Evolutionary conservation across 2,797 vertebrate genomes (phyloP).

Genomic region (Thalassophryne amazonica): DNA sequence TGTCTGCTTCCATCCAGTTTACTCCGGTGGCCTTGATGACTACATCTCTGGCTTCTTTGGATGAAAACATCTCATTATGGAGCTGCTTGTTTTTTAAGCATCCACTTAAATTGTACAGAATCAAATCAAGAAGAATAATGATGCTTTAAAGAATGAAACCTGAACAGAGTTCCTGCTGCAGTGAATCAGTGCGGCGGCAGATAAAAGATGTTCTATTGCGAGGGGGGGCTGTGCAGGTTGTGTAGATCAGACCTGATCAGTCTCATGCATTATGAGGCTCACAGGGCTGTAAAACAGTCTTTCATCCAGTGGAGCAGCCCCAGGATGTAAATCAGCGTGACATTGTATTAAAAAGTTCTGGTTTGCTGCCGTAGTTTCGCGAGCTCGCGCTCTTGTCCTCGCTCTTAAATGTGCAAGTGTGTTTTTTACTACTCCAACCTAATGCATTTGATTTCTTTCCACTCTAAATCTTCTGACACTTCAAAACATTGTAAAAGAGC

Average conservation of each 20-base stretch:
- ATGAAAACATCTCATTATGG: too few species aligned
- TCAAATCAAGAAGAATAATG: too few species aligned
- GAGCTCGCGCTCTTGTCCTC: neutral
- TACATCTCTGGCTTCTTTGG: too few species aligned
- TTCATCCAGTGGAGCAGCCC: neutral
- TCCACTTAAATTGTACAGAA: too few species aligned
- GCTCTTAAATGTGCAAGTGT: neutral
- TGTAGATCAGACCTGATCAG: conserved; percentile 21
- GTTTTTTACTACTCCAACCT: conserved; percentile 11
- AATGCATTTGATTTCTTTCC: conserved; percentile 3
- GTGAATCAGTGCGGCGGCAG: too few species aligned
- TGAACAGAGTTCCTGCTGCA: too few species aligned
- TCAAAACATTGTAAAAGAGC: conserved; percentile 7
- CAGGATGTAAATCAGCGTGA: conserved; percentile 19
- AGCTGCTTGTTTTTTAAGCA: too few species aligned
- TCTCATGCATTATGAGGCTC: conserved; percentile 18
- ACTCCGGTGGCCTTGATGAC: too few species aligned
- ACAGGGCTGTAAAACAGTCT: conserved; percentile 9
- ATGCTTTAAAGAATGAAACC: too few species aligned
- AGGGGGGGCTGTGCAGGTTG: neutral
- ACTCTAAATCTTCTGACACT: conserved; percentile 9
- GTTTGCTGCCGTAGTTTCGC: neutral
- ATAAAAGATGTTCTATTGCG: neutral
- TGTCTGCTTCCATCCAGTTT: too few species aligned
- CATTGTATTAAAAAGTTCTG: conserved; percentile 1